Evolutionary conservation across 2,888 invertebrate species (phyloP), one percentile per base, ranked within the genome.

Genomic region (Philopedon plagiatum): DNA sequence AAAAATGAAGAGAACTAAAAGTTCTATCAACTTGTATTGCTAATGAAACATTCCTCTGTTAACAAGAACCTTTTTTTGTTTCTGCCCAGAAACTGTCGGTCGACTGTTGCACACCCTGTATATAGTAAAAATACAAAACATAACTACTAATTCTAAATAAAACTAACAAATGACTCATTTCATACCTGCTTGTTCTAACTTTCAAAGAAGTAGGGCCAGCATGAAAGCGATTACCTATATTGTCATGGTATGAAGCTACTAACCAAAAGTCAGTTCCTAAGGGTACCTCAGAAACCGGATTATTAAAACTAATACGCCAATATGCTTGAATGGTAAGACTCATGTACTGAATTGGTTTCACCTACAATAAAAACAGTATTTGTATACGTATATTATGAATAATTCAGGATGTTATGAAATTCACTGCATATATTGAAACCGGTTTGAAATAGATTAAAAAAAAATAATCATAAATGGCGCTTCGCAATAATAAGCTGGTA

Each of bases 191-290:
- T 5, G 86, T 86, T 56, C 87, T 81, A 58, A 87, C 83, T 69
- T 86, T 85, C 34, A 89, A 80, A 67, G 85, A 83, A 11, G 85
- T 83, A 61, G 86, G 86, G 5, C 88, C 87, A 2, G 88, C 87
- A 69, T 87, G 85, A 80, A 90, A 90, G 72, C 79, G 79, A 49
- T 86, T 84, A 2, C 91, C 91, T 5, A 87, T 83, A 51, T 75
- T 68, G 39, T 75, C 75, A 49, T 71, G 69, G 29, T 74, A 75
- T 1, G 54, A 29, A n/a, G 74, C 71, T 11, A 66, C 57, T 15
- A 75, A 39, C 37, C 46, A 5, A 57, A 90, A 84, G 26, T 86
- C 86, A 9, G 87, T 83, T 1, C 90, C 90, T 32, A 88, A 81
- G 1, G 90, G 90, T 9, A 90, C 74, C 7, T 75, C 74, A 29